Evolutionary conservation across 2,888 invertebrate species (phyloP), one percentile per base, ranked within the genome.

Genomic region (Druceiella hillmani): DNA sequence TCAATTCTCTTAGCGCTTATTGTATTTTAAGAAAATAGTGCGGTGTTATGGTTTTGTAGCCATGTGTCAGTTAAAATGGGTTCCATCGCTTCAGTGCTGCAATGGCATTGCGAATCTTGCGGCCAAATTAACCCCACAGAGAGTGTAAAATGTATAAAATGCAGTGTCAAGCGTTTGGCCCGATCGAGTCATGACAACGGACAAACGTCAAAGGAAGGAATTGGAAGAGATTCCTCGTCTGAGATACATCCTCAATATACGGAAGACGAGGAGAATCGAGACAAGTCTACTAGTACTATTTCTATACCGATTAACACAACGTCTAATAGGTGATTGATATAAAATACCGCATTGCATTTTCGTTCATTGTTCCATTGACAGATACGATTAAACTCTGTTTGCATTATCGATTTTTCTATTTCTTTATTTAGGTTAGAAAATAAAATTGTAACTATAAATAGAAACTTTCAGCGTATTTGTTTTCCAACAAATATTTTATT

Each of bases 81-180:
- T 72, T 88, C 89, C 66, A 89, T 89, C 75, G 88, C 89, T 72
- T 90, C 90, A 66, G 89, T 90, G 74, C 80, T 90, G 66, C 90
- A 90, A 76, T 91, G 89, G 89, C 85, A 87, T 75, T 90, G 90
- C 77, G 79, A 79, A 66, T 79, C 81, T 68, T 90, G 90, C 75
- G 81, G 84, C 71, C 79, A 85, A 68, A 88, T 90, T 69, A 90
- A 90, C 67, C 87, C 89, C 50, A 88, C 87, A 48, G 89, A 90
- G 71, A 81, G 82, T 66, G 73, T 79, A 54, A 82, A 79, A 74
- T 90, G 90, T 69, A 77, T 83, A 74, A 81, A 86, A 76, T 90
- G 89, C 74, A 87, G 85, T 53, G 75, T 75, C 57, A 72, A 75
- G 60, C 73, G 81, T 56, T 73, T 76, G 61, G 36, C 44, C 33